These are phyloP conservation scores for Clarias batrachus DNA, from an alignment of 2,113 vertebrate species.

Conservation along the genomic window DNA sequence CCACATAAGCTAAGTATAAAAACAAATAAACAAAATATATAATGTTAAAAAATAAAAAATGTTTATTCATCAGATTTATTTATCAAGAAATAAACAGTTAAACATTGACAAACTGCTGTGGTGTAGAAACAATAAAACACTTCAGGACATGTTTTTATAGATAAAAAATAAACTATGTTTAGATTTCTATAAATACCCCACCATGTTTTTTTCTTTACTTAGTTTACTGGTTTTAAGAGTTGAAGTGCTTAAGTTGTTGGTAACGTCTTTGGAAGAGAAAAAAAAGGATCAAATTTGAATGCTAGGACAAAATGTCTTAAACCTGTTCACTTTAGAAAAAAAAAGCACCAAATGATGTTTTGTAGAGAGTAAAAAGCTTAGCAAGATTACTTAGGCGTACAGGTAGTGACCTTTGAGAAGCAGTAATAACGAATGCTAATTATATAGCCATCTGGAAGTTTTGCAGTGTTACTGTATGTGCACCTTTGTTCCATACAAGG, in stretches of 20 bases:
- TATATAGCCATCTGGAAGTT: constrained; percentile 74
- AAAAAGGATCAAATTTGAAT: background rate
- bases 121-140: background rate
- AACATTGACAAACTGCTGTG: background rate
- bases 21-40: background rate
- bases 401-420: constrained; percentile 66
- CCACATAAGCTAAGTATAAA: background rate
- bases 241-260: background rate
- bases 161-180: too few relatives aligned
- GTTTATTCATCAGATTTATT: background rate
- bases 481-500: constrained; percentile 75
- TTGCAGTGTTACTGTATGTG: constrained; percentile 70
- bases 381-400: constrained; percentile 65
- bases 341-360: constrained; percentile 54
- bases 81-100: background rate
- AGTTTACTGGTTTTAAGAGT: background rate
- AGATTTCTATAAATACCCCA: background rate
- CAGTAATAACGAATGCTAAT: constrained; percentile 76
- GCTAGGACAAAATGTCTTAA: constrained; percentile 63
- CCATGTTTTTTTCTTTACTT: background rate
- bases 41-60: background rate
- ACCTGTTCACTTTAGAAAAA: constrained; percentile 64
- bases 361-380: constrained; percentile 71
- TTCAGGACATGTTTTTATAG: background rate
- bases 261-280: background rate